These are phyloP conservation scores for Pediacus dermestoides DNA, from an alignment of 2,888 invertebrate species.

Conservation along the genomic window DNA sequence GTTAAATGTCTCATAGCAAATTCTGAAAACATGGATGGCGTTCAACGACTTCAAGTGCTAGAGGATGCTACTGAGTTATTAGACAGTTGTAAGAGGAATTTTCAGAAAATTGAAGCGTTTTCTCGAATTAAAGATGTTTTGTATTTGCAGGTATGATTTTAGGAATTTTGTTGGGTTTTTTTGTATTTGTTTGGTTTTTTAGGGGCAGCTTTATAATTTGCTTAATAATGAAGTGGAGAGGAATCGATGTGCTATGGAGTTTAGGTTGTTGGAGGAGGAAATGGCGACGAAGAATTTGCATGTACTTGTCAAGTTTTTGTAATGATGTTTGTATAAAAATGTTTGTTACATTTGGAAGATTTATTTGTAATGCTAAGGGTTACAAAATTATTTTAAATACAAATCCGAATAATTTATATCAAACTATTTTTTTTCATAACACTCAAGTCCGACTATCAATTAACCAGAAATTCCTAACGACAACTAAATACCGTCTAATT, in stretches of 20 bases:
- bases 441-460: too few species aligned
- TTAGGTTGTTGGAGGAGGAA: constrained; percentile 72
- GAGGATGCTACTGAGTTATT: constrained; percentile 60
- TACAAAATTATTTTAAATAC: too few species aligned
- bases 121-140: constrained; percentile 70
- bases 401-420: too few species aligned
- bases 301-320: constrained; percentile 55
- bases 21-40: constrained; percentile 50
- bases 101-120: constrained; percentile 72
- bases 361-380: too few species aligned
- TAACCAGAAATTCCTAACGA: too few species aligned
- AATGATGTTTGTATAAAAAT: too few species aligned
- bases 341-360: too few species aligned
- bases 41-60: constrained; percentile 53
- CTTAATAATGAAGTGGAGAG: constrained; percentile 67
- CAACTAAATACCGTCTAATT: too few species aligned
- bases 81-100: constrained; percentile 64
- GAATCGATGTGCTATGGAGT: constrained; percentile 79
- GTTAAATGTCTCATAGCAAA: constrained; percentile 75
- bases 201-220: constrained; percentile 73
- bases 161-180: constrained; percentile 5
- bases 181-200: constrained; percentile 38
- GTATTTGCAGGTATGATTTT: constrained; percentile 60
- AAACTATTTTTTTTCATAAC: too few species aligned
- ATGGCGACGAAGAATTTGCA: constrained; percentile 59